Conservation (phyloP, 2,113 vertebrate genomes). For the Oncorhynchus clarkii region DNA sequence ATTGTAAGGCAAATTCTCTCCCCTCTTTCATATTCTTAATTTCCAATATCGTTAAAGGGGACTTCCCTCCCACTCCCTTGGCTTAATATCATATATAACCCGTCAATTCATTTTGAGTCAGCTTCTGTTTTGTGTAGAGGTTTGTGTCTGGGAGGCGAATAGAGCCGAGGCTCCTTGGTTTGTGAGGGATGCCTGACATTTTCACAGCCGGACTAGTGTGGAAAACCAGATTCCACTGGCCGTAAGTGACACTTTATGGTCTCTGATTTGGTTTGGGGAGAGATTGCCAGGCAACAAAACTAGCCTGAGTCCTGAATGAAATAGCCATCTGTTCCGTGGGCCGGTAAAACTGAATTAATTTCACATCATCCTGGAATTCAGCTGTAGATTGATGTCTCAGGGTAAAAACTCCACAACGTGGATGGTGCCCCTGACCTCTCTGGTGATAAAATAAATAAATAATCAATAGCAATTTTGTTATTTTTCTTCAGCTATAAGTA, state of each 20-base stretch:
- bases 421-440: background rate
- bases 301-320: conserved; percentile 67
- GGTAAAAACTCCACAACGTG: conserved; percentile 38
- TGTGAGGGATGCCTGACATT: conserved; percentile 44
- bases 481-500: background rate
- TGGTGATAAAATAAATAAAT: background rate
- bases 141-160: conserved; percentile 8
- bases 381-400: conserved; percentile 48
- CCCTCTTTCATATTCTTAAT: background rate
- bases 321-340: conserved; percentile 69
- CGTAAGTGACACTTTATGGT: conserved; percentile 74
- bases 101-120: conserved; percentile 38
- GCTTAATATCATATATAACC: conserved; percentile 20
- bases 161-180: conserved; percentile 21
- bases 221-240: conserved; percentile 66
- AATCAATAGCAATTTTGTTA: background rate
- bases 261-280: conserved; percentile 68
- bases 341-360: conserved; percentile 71
- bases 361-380: conserved; percentile 70
- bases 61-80: background rate
- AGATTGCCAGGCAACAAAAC: conserved; percentile 73
- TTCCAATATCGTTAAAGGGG: background rate
- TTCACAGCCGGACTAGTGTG: conserved; percentile 42
- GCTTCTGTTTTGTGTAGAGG: conserved; percentile 38
- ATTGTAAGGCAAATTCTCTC: background rate